Evolutionary conservation across 2,888 invertebrate genomes (phyloP), one percentile per base, ranked within the genome.

Genomic region (Adelognathus sp.): DNA sequence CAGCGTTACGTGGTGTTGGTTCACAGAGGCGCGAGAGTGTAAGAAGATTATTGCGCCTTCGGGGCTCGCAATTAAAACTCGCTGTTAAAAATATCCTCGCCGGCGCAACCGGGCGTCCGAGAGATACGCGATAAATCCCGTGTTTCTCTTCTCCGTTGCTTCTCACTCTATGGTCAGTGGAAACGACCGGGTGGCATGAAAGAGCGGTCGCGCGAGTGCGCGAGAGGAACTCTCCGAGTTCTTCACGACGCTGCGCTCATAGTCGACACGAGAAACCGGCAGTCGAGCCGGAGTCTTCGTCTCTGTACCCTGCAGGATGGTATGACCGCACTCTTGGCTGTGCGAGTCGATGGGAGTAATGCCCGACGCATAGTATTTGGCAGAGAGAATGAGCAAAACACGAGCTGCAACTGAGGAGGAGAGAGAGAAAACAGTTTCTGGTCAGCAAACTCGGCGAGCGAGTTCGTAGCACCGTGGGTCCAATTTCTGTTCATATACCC

Each of bases 1-100:
- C 3, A 2, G 18, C 18, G 18, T 14, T 52, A 33, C 63, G 31
- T 24, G 58, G 7, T n/a, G 29, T 67, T 9, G 52, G 66, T 14
- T 61, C 21, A 39, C 27, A 74, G 60, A 64, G 50, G 66, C 18
- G 67, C 46, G 54, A 46, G 58, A 69, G 58, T 60, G 58, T 64
- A 39, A 72, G 63, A 81, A n/a, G 71, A 81, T 80, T 64, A 76
- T 76, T 80, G 76, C 64, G 72, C 80, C 83, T 79, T 64, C 54
- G 63, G 77, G 76, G 76, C 70, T 73, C 71, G 78, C 79, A 83
- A 83, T 83, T 83, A 82, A 84, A 82, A 81, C 56, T 76, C 77
- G 71, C 79, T 54, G 76, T 70, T 77, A 50, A 63, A 69, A 58
- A 76, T 63, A 72, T 61, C 44, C 46, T 52, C 36, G 61, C 16